A percentile compares a stretch with the other conserved stretches of the same genome.
These are phyloP conservation scores for Aurelia sp. DNA, from an alignment of 30 jellyfish, hydroid and myxozoan species.

Conservation along the genomic window DNA sequence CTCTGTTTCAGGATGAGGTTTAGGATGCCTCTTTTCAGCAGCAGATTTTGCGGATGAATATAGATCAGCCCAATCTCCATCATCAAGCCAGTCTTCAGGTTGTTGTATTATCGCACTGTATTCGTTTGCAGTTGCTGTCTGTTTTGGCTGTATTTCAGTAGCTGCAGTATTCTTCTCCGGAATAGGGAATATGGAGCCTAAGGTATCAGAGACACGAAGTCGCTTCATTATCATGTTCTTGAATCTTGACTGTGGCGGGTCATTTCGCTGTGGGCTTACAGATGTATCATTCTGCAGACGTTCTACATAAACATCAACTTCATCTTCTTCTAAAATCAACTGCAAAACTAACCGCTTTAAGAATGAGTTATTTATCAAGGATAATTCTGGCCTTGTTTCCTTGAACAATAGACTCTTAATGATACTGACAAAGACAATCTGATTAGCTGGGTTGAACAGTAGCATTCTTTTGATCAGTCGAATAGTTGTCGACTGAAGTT, in stretches of 20 bases:
- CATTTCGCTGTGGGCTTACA: not conserved
- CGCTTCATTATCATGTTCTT: constrained; percentile 6
- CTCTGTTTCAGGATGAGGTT: constrained; percentile 17
- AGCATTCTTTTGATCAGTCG: constrained; percentile 13
- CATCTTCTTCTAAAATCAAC: constrained; percentile 65
- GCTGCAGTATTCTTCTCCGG: not conserved
- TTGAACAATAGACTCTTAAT: constrained; percentile 4
- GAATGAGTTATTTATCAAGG: constrained; percentile 44
- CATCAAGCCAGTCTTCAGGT: constrained; percentile 30
- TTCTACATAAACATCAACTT: constrained; percentile 13
- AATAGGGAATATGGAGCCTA: constrained; percentile 17
- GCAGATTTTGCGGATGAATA: constrained; percentile 71
- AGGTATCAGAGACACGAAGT: constrained; percentile 22
- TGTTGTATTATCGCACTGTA: not conserved
- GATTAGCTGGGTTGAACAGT: constrained; percentile 28
- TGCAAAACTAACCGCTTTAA: constrained; percentile 56
- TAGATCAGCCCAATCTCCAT: constrained; percentile 31
- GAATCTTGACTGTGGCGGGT: not conserved
- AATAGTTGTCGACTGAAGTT: constrained; percentile 29
- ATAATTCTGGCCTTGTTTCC: constrained; percentile 3
- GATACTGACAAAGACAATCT: constrained; percentile 11
- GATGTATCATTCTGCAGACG: not conserved
- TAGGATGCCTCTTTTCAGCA: constrained; percentile 62
- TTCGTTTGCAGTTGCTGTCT: constrained; percentile 19
- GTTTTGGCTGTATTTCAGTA: constrained; percentile 6